phyloP scores from a whole-genome alignment of 2,113 vertebrate genomes.

The Anolis carolinensis region DNA sequence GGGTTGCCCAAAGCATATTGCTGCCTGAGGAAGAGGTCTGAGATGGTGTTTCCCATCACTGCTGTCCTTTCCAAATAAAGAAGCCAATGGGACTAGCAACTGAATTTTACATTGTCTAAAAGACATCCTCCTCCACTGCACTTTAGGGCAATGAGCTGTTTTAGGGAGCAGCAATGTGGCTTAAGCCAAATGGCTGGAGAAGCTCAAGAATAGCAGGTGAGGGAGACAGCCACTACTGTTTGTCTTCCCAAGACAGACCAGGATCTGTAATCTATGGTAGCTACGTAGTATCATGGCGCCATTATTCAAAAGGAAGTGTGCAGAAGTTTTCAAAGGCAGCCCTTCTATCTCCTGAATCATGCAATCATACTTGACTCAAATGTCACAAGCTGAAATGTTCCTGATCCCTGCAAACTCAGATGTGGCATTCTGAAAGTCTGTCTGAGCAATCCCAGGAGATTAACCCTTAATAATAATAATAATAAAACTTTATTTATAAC shows the following conservation, averaged over 20 bases:
- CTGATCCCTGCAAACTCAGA: background rate
- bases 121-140: background rate
- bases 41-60: background rate
- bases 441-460: background rate
- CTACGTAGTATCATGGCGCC: background rate
- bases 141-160: background rate
- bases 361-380: background rate
- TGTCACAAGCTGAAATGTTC: background rate
- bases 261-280: background rate
- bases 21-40: background rate
- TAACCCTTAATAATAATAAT: background rate
- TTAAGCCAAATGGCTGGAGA: background rate
- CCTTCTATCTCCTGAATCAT: background rate
- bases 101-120: background rate
- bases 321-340: background rate
- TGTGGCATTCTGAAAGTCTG: background rate
- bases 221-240: background rate
- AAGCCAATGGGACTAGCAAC: background rate
- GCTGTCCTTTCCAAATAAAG: background rate
- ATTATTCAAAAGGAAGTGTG: background rate
- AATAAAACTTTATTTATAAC: no score
- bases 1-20: background rate
- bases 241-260: background rate
- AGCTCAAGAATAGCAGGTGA: no score
- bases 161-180: no score